Conservation (phyloP, 2,888 invertebrate species). For the Hipparchia semele region DNA sequence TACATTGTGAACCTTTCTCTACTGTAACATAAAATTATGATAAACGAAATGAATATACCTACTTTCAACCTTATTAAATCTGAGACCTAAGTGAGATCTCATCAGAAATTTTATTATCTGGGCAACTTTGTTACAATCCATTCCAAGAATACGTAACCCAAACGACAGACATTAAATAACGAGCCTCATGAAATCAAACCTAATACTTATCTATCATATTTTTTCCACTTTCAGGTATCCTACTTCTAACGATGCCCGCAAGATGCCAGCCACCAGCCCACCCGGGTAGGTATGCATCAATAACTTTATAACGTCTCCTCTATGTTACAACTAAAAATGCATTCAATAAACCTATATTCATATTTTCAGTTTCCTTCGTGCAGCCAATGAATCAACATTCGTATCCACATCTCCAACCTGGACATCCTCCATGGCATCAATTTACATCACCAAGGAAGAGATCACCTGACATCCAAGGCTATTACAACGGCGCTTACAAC, state of each 20-base stretch:
- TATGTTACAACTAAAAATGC: background rate
- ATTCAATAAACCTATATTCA: background rate
- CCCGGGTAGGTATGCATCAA: constrained; percentile 82
- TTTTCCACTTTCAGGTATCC: constrained; percentile 62
- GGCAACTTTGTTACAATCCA: too few species aligned
- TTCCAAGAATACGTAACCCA: too few species aligned
- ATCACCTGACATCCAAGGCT: constrained; percentile 58
- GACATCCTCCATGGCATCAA: constrained; percentile 71
- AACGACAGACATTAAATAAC: background rate
- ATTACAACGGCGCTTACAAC: constrained; percentile 45
- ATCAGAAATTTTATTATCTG: too few species aligned
- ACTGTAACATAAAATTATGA: too few species aligned
- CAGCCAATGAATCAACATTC: constrained; percentile 60
- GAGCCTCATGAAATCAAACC: background rate
- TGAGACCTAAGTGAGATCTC: too few species aligned
- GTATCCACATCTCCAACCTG: constrained; percentile 57
- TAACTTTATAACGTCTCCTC: constrained; percentile 38
- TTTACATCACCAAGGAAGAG: constrained; percentile 72
- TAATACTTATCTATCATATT: background rate
- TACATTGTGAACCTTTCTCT: too few species aligned
- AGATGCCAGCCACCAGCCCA: constrained; percentile 66
- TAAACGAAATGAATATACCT: too few species aligned
- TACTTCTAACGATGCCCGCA: constrained; percentile 53
- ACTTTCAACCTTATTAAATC: too few species aligned
- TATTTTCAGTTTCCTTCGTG: constrained; percentile 64